Percentiles rank a stretch among this genome's conserved stretches.
These are phyloP conservation scores for Drosophila malerkotliana DNA, from an alignment of 1,140 invertebrate genomes.

Conservation along the genomic window DNA sequence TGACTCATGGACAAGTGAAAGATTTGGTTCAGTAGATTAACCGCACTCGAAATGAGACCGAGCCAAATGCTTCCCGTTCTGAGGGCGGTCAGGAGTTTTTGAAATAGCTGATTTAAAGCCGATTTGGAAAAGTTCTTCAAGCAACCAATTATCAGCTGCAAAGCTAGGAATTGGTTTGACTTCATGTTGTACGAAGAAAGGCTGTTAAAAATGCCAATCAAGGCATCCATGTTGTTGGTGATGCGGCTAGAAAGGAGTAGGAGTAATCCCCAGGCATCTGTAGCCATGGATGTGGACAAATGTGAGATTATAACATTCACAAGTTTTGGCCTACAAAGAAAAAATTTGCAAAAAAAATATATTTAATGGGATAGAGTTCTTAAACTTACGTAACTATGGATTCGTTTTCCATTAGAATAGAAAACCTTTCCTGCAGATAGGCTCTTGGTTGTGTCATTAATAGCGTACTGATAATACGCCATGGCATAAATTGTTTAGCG, in stretches of 20 bases:
- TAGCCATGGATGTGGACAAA: slow-evolving; percentile 70
- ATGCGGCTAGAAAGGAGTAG: slow-evolving; percentile 68
- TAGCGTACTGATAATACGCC: slow-evolving; percentile 74
- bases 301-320: slow-evolving; percentile 74
- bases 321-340: slow-evolving; percentile 53
- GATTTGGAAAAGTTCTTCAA: slow-evolving; percentile 65
- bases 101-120: slow-evolving; percentile 70
- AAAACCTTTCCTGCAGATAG: slow-evolving; percentile 64
- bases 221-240: slow-evolving; percentile 69
- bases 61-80: slow-evolving; percentile 62
- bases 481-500: slow-evolving; percentile 75
- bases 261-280: slow-evolving; percentile 78
- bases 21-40: slow-evolving; percentile 59
- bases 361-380: not conserved
- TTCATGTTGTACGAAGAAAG: slow-evolving; percentile 71
- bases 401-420: slow-evolving; percentile 47
- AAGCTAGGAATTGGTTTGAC: slow-evolving; percentile 58
- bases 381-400: slow-evolving; percentile 51
- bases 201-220: slow-evolving; percentile 63
- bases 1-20: slow-evolving; percentile 54
- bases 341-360: too few species aligned
- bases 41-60: slow-evolving; percentile 55
- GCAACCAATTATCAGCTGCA: slow-evolving; percentile 61
- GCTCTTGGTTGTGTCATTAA: slow-evolving; percentile 60
- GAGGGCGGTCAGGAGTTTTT: slow-evolving; percentile 43